Base-by-base conservation (phyloP, 2,797 vertebrate genomes). In the Gymnothorax javanicus region DNA sequence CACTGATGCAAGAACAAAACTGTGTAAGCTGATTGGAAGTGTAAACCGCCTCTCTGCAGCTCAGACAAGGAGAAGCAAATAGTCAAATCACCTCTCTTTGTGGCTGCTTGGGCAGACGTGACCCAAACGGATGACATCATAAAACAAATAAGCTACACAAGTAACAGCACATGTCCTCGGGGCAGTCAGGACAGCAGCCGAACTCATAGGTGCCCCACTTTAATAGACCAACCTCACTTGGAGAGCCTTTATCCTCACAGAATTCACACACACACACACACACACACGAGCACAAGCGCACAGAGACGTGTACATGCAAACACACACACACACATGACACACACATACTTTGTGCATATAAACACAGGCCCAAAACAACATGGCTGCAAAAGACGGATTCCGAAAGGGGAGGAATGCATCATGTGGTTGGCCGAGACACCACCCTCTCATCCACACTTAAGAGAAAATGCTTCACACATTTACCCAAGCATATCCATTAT, bases 121-220 rank as follows among this genome's bases (percentile, higher is more conserved):
- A 86, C 83, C 84, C 75, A 73, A 86, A 81, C 58, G 8, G 69
- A 86, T 89, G 87, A 90, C 88, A 89, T 87, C 88, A 90, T 87
- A 81, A 83, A 56, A 86, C 69, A 88, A 86, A 89, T 43, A 88
- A 62, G 83, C 81, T 58, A 57, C 85, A 67, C 83, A 85, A 89
- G 33, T 43, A 43, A 85, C 82, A 57, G 64, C 84, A 71, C 71
- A 58, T 73, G 54, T 33, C 73, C 82, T 77, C 77, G 85, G 85
- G 82, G 58, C 23, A 69, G 64, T 6, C 64, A 43, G 73, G 73
- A 20, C 43, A 50, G 73, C 73, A 15, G 33, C 13, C 73, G 17
- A 20, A 77, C 73, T 20, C 13, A 50, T 20, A 52, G 73, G 73
- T 20, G 43, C 13, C 15, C 12, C 15, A 4, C 27, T 12, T 33